Base-by-base conservation (phyloP, 2,113 vertebrate genomes). In the Fukomys damarensis region DNA sequence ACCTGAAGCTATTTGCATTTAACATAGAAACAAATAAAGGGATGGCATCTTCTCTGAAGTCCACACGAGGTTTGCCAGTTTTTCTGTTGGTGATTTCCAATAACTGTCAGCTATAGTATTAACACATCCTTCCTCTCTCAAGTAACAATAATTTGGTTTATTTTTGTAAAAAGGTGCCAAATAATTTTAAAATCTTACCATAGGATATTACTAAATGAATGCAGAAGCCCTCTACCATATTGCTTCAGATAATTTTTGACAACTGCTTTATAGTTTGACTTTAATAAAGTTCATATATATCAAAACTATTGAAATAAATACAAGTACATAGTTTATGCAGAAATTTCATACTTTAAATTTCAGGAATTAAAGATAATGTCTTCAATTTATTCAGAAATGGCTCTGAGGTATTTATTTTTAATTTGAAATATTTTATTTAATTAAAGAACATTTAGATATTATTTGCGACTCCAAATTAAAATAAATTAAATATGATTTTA, bases 311-410 rank as follows among this genome's bases (percentile, higher is more conserved):
- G 35, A 94, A 79, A 83, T 32, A 77, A 49, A 77, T 77, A 17
- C 13, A 30, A 77, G 65, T 77, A 14, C n/a, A 72, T 46, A 74
- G n/a, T 87, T 86, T 61, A 52, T 28, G 3, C 54, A 59, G 2
- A n/a, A 84, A 79, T 43, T 87, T 83, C 7, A 66, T 84, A 89
- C 16, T 82, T 80, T 84, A 86, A 93, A 95, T 49, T 84, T 95
- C 84, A 80, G 16, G 5, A 92, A 86, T 46, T 91, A 56, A 96
- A 85, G n/a, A 30, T n/a, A 32, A 8, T 7, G 61, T 17, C 22
- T 76, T 96, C 7, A 89, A 56, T 68, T 38, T 89, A 24, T 61
- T 91, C n/a, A 89, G 65, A 93, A 30, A 66, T 56, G 7, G 8
- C 59, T 88, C 72, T 89, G 26, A 94, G n/a, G 5, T 28, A 41